Conservation (phyloP, 92 coral and sea anemone species). For the Heteractis magnifica region DNA sequence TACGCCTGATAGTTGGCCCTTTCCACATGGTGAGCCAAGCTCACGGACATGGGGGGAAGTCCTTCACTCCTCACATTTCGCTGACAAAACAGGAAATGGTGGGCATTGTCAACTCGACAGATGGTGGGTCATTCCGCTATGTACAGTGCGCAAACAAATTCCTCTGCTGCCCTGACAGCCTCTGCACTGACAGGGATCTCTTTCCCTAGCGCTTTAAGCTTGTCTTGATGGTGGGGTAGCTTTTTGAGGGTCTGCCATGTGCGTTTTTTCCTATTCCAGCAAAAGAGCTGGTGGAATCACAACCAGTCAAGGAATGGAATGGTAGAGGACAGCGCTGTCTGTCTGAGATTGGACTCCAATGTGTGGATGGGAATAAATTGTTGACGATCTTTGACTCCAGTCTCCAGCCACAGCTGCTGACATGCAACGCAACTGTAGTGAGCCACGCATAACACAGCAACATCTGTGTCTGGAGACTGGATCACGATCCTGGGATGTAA, state of each 20-base stretch:
- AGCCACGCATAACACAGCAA: constrained; percentile 41
- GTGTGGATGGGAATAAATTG: constrained; percentile 24
- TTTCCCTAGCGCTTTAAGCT: constrained; percentile 21
- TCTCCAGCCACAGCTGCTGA: constrained; percentile 9
- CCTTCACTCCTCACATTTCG: constrained; percentile 41
- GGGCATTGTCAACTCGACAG: constrained; percentile 54
- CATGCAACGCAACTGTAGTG: not conserved
- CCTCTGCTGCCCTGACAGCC: constrained; percentile 18
- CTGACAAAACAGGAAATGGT: constrained; percentile 57
- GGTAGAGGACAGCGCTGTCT: constrained; percentile 23
- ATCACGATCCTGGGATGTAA: constrained; percentile 46
- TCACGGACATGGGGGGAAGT: constrained; percentile 51
- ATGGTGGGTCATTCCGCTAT: not conserved
- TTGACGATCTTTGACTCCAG: constrained; percentile 21
- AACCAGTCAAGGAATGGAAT: constrained; percentile 47
- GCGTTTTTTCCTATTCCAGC: constrained; percentile 41
- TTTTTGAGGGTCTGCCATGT: constrained; percentile 57
- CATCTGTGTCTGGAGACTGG: constrained; percentile 57
- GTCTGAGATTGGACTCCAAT: constrained; percentile 33
- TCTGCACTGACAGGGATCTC: constrained; percentile 8
- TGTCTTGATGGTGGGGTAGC: constrained; percentile 12
- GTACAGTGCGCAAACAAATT: constrained; percentile 46
- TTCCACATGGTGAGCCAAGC: constrained; percentile 39
- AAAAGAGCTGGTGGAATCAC: constrained; percentile 48
- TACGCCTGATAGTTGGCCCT: constrained; percentile 53